Percentiles rank a stretch among this genome's conserved stretches.
Evolutionary conservation across 92 coral and sea anemone species (phyloP).

Genomic region (Diadumene lineata): DNA sequence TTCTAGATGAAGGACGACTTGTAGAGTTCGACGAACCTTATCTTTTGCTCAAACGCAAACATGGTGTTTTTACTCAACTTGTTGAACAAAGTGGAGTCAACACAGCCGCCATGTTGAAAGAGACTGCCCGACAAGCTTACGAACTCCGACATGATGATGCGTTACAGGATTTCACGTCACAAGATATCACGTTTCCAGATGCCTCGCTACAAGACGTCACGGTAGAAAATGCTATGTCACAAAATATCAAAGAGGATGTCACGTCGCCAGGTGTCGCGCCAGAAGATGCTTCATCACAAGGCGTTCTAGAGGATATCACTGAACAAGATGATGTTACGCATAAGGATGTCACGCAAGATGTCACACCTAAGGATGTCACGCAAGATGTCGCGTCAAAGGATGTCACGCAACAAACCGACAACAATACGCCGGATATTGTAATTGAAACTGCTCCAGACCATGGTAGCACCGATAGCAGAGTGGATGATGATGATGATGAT

Average conservation of each 20-base stretch:
- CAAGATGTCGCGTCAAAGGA: slow-evolving; percentile 41
- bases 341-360: not conserved
- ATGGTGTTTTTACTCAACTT: slow-evolving; percentile 69
- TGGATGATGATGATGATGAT: not conserved
- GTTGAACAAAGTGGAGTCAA: slow-evolving; percentile 83
- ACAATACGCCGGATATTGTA: not conserved
- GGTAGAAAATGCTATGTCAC: not conserved
- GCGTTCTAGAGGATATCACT: too few species aligned
- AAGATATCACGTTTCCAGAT: not conserved
- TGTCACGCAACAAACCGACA: not conserved
- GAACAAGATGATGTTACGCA: not conserved
- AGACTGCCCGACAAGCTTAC: slow-evolving; percentile 77
- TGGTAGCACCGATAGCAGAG: not conserved
- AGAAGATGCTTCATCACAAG: not conserved
- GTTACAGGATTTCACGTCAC: not conserved
- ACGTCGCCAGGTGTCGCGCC: not conserved
- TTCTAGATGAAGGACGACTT: slow-evolving; percentile 82
- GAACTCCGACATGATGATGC: slow-evolving; percentile 51
- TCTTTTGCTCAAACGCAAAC: slow-evolving; percentile 56
- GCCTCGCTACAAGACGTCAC: not conserved
- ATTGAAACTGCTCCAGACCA: not conserved
- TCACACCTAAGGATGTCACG: not conserved
- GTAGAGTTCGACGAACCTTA: slow-evolving; percentile 93
- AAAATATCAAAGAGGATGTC: too few species aligned
- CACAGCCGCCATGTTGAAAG: slow-evolving; percentile 61